Conservation (phyloP, 53 echinoderm and acorn worm genomes). For the Zoroaster sp. region DNA sequence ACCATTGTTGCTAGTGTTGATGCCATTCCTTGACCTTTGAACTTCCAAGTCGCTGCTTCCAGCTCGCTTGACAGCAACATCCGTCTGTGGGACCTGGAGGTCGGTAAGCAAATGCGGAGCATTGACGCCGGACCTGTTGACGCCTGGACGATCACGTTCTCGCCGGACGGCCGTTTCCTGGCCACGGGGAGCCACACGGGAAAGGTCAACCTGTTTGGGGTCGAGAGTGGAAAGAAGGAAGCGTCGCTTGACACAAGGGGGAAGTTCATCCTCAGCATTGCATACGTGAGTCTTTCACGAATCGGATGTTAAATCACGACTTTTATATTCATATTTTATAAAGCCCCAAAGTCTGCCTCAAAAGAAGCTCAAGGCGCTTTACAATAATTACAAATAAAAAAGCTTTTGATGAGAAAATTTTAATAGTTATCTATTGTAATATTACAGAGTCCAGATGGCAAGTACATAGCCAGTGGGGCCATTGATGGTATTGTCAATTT, state of each 20-base stretch:
- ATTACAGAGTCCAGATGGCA: constrained; percentile 92
- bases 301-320: background rate
- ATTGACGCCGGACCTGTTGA: constrained; percentile 97
- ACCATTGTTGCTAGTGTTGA: too few species aligned
- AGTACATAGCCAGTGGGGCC: constrained; percentile 94
- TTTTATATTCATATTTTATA: background rate
- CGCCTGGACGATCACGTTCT: constrained; percentile 97
- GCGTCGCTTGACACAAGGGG: constrained; percentile 89
- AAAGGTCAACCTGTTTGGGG: constrained; percentile 95
- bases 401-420: background rate
- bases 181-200: constrained; percentile 96
- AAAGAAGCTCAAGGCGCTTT: too few species aligned
- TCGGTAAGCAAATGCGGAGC: constrained; percentile 93
- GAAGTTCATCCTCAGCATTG: constrained; percentile 96
- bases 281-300: constrained; percentile 84
- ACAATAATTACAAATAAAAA: too few species aligned
- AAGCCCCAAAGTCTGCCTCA: too few species aligned
- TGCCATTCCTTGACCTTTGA: constrained; percentile 7
- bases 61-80: constrained; percentile 97
- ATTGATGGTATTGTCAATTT: constrained; percentile 98
- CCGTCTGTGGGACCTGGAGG: constrained; percentile 95
- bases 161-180: constrained; percentile 84
- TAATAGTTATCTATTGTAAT: background rate
- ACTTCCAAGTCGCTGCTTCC: constrained; percentile 84
- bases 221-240: constrained; percentile 95